phyloP scores from a whole-genome alignment of 1,140 invertebrate genomes.

The Papilio dardanus region DNA sequence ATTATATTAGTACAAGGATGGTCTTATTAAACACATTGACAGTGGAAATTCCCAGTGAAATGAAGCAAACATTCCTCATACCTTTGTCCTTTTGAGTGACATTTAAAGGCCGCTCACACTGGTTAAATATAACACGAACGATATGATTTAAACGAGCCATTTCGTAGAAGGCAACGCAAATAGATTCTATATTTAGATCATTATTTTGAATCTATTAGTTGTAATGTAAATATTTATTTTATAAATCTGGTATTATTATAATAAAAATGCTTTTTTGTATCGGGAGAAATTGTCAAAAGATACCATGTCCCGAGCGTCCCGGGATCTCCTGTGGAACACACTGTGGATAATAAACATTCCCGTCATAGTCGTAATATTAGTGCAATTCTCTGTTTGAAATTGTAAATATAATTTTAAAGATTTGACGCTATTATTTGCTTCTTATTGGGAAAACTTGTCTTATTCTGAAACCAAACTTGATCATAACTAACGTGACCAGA shows the following conservation, averaged over 20 bases:
- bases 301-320: too few relatives aligned
- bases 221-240: slow-evolving; percentile 5
- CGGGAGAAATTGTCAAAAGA: too few relatives aligned
- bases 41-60: background rate
- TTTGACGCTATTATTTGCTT: too few relatives aligned
- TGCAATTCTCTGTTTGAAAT: too few relatives aligned
- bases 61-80: background rate
- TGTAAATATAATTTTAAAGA: too few relatives aligned
- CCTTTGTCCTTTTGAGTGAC: background rate
- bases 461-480: too few relatives aligned
- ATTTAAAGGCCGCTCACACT: slow-evolving; percentile 6
- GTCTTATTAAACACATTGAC: too few relatives aligned
- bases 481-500: too few relatives aligned
- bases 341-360: too few relatives aligned
- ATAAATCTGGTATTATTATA: background rate
- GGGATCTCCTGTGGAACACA: background rate
- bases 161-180: background rate
- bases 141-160: slow-evolving; percentile 7
- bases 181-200: slow-evolving; percentile 3
- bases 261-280: background rate
- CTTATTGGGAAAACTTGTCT: too few relatives aligned
- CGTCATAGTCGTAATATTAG: too few relatives aligned
- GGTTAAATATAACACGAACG: slow-evolving; percentile 7
- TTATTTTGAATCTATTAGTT: background rate
- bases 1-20: too few relatives aligned